Base-by-base conservation (phyloP, 2,888 invertebrate species). In the Nebria salina region DNA sequence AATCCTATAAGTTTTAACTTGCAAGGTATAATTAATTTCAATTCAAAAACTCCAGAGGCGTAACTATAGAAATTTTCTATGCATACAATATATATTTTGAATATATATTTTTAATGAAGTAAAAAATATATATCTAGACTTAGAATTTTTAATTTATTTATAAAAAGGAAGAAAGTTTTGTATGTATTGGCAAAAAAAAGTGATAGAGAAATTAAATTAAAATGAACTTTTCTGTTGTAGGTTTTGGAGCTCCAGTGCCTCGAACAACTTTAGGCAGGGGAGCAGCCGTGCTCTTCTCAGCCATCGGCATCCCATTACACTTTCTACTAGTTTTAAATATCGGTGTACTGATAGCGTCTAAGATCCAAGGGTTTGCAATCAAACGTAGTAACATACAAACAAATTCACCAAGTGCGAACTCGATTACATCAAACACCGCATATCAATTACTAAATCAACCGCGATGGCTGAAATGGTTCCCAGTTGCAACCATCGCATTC, bases 201-300 rank as follows among this genome's bases (percentile, higher is more conserved):
- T 20, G 1, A 20, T 20, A 20, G 20, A 20, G 20, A 20, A 20
- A 34, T 34, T 54, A 43, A 43, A 6, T 70, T 73, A 66, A 34
- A 34, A 11, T 81, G 1, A 66, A 2, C 8, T 54, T 81, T 68
- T 68, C 77, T 80, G 82, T 86, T 87, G 2, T 85, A 94, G 94
- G 94, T 83, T 94, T 94, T 84, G 94, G 94, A 0, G 94, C 94
- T 0, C 94, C 94, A 0, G 93, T 94, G 4, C 94, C 94, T 0
- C 91, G 93, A 26, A 94, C 94, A 0, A 86, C 91, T 3, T 89
- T 91, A 84, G 94, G 94, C 0, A 89, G 93, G 83, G 91, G 91
- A 1, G 90, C 92, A 0, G 92, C 93, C 0, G 89, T 94, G 0
- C 85, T 93, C 42, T 94, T 94, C 86, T 93, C 94, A 0, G 89